Conservation (phyloP, 2,888 invertebrate species). For the Mimachlamys varia region DNA sequence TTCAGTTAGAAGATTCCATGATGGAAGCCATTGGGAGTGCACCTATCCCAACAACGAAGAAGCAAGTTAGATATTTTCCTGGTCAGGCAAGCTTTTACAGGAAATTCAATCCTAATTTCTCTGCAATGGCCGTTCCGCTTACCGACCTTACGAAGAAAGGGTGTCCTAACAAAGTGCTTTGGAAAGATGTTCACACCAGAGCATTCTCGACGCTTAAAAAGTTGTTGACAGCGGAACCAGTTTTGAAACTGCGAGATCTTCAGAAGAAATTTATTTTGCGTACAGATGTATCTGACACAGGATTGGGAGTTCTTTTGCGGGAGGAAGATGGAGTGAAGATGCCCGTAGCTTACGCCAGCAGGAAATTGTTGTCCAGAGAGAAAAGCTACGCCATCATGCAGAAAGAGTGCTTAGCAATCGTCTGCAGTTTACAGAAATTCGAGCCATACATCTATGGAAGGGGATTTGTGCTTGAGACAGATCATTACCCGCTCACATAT, state of each 20-base stretch:
- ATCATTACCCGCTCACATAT: no score
- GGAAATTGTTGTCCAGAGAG: slow-evolving; percentile 55
- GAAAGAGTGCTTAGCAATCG: slow-evolving; percentile 61
- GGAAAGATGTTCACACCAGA: slow-evolving; percentile 47
- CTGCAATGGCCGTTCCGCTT: slow-evolving; percentile 47
- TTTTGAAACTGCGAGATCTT: slow-evolving; percentile 60
- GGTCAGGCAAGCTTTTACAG: slow-evolving; percentile 53
- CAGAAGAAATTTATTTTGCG: slow-evolving; percentile 53
- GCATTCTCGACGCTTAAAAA: slow-evolving; percentile 52
- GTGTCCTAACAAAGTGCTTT: slow-evolving; percentile 52
- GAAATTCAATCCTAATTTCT: slow-evolving; percentile 51
- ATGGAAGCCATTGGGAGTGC: slow-evolving; percentile 40
- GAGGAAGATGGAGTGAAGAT: slow-evolving; percentile 45
- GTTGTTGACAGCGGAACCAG: slow-evolving; percentile 45
- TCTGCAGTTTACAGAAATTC: slow-evolving; percentile 46
- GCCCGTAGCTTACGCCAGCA: slow-evolving; percentile 65
- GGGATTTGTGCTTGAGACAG: no score
- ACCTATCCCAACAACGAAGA: slow-evolving; percentile 44
- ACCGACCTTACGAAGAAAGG: slow-evolving; percentile 55
- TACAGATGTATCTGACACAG: slow-evolving; percentile 66
- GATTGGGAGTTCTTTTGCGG: slow-evolving; percentile 66
- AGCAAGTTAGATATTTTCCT: slow-evolving; percentile 45
- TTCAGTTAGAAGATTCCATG: slow-evolving; percentile 40
- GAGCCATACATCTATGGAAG: no score
- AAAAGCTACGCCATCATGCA: slow-evolving; percentile 61